Base-by-base conservation (phyloP, 2,797 vertebrate species). In the Arrhamphus sclerolepis region DNA sequence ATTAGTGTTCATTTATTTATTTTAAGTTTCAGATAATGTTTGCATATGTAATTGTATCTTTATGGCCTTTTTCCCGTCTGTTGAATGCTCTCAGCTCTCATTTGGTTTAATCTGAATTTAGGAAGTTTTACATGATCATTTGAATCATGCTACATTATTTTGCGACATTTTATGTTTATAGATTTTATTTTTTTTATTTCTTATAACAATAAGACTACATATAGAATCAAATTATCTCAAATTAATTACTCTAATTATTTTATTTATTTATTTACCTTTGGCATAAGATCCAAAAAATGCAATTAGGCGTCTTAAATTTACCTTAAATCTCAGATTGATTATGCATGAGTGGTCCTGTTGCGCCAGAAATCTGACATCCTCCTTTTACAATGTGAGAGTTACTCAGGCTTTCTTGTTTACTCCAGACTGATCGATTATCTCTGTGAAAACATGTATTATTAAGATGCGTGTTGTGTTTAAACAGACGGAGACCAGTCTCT, bases 381-480 rank as follows among this genome's bases (percentile, higher is more conserved):
- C 64, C 43, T 39, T 75, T 75, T 78, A 81, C 84, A 77, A 69
- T 31, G 13, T 57, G 59, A 40, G 62, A 75, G 47, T 67, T 66
- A 73, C 85, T 87, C 70, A 77, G 67, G 65, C 70, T 83, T 87
- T 83, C 75, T 84, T 90, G 83, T 87, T 90, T 89, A 89, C 89
- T 84, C 53, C 75, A 87, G 82, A 70, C 62, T 75, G 70, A 90
- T 92, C 83, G 87, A 91, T 90, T 83, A 71, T 77, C 77, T 81
- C 62, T 54, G 73, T 58, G 71, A 66, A 86, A 89, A 81, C 88
- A 91, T 90, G 75, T 85, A 88, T 89, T 89, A 90, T 89, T 91
- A 78, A 90, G 72, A 80, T 60, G 62, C 67, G 78, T 83, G 69
- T 77, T 81, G 67, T 68, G 54, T 69, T 75, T 74, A 78, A 82